These are phyloP conservation scores for Falco columbarius DNA, from an alignment of 2,797 vertebrate species.

Conservation along the genomic window DNA sequence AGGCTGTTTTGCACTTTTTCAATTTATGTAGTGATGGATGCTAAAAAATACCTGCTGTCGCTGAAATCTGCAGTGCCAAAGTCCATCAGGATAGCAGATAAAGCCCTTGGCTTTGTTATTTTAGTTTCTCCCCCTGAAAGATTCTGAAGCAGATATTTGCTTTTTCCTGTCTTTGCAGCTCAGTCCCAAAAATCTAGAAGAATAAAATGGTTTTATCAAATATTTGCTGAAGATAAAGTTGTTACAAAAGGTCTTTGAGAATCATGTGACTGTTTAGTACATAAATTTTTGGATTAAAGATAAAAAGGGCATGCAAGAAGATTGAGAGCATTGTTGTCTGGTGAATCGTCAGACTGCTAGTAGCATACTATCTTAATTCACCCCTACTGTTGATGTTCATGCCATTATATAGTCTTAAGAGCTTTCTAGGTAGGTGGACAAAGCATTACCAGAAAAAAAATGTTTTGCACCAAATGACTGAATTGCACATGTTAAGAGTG, in stretches of 20 bases:
- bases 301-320: background rate
- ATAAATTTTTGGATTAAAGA: background rate
- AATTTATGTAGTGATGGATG: background rate
- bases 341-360: background rate
- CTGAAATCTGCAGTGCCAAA: background rate
- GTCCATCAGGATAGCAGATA: background rate
- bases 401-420: background rate
- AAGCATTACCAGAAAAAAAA: background rate
- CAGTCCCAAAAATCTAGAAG: background rate
- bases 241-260: background rate
- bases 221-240: background rate
- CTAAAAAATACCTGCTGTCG: background rate
- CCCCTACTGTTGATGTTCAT: background rate
- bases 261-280: background rate
- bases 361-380: background rate
- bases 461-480: background rate
- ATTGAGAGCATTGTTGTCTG: background rate
- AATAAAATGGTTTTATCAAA: background rate
- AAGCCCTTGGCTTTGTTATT: background rate
- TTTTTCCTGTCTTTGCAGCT: background rate
- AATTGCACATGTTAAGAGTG: too few species aligned
- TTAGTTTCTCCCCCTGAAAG: background rate
- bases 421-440: background rate
- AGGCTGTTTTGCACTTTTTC: background rate
- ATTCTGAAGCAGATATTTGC: background rate